phyloP scores from a whole-genome alignment of 2,888 invertebrate species.

The Thecophora atra region DNA sequence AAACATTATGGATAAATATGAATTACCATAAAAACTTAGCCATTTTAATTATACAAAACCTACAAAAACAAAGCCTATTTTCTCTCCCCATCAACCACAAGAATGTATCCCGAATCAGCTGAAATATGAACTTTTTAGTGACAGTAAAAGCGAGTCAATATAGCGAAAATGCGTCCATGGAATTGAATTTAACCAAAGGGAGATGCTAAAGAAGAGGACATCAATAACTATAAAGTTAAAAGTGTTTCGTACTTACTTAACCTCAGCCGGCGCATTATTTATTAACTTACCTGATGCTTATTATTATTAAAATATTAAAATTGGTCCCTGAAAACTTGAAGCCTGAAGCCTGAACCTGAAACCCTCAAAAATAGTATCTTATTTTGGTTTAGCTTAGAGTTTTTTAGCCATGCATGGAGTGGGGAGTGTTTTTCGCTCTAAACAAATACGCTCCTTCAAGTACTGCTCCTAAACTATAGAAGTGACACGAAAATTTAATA shows the following conservation, averaged over 20 bases:
- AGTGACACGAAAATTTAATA: too few species aligned
- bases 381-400: conserved; percentile 32
- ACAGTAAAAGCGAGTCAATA: neutral
- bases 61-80: conserved; percentile 18
- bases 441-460: too few species aligned
- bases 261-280: conserved; percentile 50
- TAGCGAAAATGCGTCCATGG: conserved; percentile 10
- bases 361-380: conserved; percentile 35
- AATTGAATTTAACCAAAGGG: neutral
- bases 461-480: too few species aligned
- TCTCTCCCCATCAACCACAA: neutral
- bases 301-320: conserved; percentile 63
- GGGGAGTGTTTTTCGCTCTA: too few species aligned
- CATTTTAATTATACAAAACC: conserved; percentile 24
- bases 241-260: conserved; percentile 8
- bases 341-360: conserved; percentile 14
- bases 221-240: conserved; percentile 14
- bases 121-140: conserved; percentile 10
- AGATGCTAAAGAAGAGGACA: neutral
- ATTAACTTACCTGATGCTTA: conserved; percentile 64
- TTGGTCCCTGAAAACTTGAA: conserved; percentile 51
- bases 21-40: conserved; percentile 58
- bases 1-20: conserved; percentile 46
- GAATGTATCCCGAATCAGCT: conserved; percentile 3
- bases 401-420: neutral